Percentiles rank a stretch among this genome's conserved stretches.
phyloP scores from a whole-genome alignment of 2,113 vertebrate species.

The Fregetta grallaria region DNA sequence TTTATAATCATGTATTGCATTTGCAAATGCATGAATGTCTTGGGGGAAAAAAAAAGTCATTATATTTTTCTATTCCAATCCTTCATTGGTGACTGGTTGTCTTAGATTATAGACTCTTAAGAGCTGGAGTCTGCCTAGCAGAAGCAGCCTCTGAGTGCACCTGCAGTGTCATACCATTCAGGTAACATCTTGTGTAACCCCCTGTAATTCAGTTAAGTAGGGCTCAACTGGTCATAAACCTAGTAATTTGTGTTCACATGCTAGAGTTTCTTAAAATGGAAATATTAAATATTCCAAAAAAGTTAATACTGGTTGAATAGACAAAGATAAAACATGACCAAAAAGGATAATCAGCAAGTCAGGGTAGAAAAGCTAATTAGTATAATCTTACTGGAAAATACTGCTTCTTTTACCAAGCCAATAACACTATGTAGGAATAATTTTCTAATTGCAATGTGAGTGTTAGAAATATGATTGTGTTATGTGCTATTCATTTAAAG shows the following conservation, averaged over 20 bases:
- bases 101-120: not conserved
- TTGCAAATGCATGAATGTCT: not conserved
- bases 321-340: not conserved
- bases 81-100: not conserved
- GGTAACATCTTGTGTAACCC: not conserved
- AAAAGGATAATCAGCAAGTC: not conserved
- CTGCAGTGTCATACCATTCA: not conserved
- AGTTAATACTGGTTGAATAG: not conserved
- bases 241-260: not conserved
- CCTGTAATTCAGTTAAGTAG: not conserved
- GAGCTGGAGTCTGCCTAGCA: not conserved
- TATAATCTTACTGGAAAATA: not conserved
- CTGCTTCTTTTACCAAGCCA: not conserved
- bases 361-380: not conserved
- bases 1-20: not conserved
- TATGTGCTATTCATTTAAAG: not conserved
- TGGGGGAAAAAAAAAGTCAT: not conserved
- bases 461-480: not conserved
- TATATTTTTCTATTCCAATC: not conserved
- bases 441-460: not conserved
- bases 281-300: not conserved
- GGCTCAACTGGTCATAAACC: not conserved
- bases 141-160: not conserved
- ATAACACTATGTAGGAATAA: not conserved
- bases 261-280: not conserved